Evolutionary conservation across 2,797 vertebrate genomes (phyloP), one percentile per base, ranked within the genome.

Genomic region (Hemibagrus guttatus): DNA sequence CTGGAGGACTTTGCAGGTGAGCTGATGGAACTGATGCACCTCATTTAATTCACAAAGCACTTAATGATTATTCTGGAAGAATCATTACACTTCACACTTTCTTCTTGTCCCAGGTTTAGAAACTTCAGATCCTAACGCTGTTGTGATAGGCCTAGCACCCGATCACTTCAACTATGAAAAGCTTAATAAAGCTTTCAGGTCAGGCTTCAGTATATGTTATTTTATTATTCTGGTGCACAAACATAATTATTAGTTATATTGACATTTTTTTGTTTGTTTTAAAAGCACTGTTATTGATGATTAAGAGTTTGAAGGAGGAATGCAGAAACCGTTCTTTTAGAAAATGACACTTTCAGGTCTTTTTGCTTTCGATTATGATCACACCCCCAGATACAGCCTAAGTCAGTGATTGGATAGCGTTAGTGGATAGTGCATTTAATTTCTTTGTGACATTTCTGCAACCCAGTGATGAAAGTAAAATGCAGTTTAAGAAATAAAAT

Each of bases 171-270:
- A 97, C 95, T 98, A 99, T 42, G 93, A 97, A 91, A 96, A 92
- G 86, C 95, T 99, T 92, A 99, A 98, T 94, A 93, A 92, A 90
- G 98, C 98, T 2, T 99, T 99, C 91, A 95, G 95, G 98, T 99
- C 92, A 95, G 94, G 88, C 7, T 35, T 39, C 2, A 19, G 14
- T 83, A 23, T 28, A 49, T 17, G 12, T 52, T 74, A 28, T 17
- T 28, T 68, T 6, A 68, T 68, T 68, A 14, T 16, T 9, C 4
- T 42, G 35, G 17, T 4, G 19, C 8, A 42, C 12, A 42, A 71
- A 21, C 7, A 12, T 6, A 21, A 39, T 39, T 39, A 21, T 11
- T 39, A 39, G 17, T 69, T 7, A 4, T 46, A 72, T 72, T 4
- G 21, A 13, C 9, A 23, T 23, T 42, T 39, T 26, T 49, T 9